Conservation (phyloP, 2,888 invertebrate species). For the Fabriciana adippe region DNA sequence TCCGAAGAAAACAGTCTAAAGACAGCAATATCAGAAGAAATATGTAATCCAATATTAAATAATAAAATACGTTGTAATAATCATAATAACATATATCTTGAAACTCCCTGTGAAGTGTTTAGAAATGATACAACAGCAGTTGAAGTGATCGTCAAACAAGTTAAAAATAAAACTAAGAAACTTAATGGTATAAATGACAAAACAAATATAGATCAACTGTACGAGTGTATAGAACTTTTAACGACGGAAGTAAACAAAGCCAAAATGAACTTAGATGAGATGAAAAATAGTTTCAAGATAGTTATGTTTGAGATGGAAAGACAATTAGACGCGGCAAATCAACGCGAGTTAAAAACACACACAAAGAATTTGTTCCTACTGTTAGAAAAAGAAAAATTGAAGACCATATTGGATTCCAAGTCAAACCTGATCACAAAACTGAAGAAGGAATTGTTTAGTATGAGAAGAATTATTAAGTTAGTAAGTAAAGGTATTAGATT, state of each 20-base stretch:
- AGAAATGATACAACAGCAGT: conserved; percentile 68
- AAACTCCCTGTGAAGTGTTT: conserved; percentile 58
- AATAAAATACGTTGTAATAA: not conserved
- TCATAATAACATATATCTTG: conserved; percentile 2
- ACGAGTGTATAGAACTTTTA: conserved; percentile 52
- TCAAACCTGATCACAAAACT: conserved; percentile 55
- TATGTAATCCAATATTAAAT: not conserved
- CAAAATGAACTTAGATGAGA: conserved; percentile 48
- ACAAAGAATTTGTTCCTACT: conserved; percentile 54
- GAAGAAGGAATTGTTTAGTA: conserved; percentile 57
- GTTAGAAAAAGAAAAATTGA: conserved; percentile 69
- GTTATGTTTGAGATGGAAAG: conserved; percentile 61
- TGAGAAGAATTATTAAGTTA: conserved; percentile 59
- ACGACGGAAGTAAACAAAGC: conserved; percentile 52
- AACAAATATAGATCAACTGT: conserved; percentile 35
- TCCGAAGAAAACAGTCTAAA: conserved; percentile 9
- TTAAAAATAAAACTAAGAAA: conserved; percentile 50
- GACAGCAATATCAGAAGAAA: not conserved
- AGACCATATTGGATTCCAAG: conserved; percentile 58
- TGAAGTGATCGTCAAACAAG: conserved; percentile 67
- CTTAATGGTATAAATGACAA: conserved; percentile 24
- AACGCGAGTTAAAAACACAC: conserved; percentile 56
- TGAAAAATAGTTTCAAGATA: conserved; percentile 50
- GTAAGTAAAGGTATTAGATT: conserved; percentile 56
- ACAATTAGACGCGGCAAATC: conserved; percentile 55